These are phyloP conservation scores for Acarapis woodi DNA, from an alignment of 1,140 invertebrate genomes.

Conservation along the genomic window DNA sequence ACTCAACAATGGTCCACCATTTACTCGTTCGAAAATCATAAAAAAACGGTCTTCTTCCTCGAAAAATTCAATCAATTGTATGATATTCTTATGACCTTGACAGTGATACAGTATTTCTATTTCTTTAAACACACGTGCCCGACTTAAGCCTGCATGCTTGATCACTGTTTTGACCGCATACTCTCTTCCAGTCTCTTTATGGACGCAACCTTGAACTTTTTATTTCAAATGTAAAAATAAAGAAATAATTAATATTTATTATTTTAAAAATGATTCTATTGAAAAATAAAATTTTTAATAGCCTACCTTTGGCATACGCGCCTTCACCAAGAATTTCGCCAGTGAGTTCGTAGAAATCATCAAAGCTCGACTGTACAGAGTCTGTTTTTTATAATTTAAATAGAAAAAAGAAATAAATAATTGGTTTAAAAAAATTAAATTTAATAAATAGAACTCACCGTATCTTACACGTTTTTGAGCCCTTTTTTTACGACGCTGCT, in stretches of 20 bases:
- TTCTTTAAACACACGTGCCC: constrained; percentile 78
- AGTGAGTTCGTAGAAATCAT: constrained; percentile 77
- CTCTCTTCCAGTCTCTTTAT: constrained; percentile 62
- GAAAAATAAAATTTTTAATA: too few species aligned
- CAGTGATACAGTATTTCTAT: constrained; percentile 96
- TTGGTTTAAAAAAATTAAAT: too few species aligned
- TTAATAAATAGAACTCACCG: too few species aligned
- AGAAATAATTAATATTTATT: too few species aligned
- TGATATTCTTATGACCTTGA: constrained; percentile 79
- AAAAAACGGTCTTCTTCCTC: constrained; percentile 83
- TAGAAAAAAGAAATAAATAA: too few species aligned
- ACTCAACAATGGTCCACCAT: constrained; percentile 53
- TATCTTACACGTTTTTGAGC: too few species aligned
- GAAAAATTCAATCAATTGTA: constrained; percentile 87
- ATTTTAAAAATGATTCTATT: too few species aligned
- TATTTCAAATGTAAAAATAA: too few species aligned
- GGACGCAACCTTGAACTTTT: constrained; percentile 73
- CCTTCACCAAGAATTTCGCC: constrained; percentile 83
- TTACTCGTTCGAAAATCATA: constrained; percentile 88
- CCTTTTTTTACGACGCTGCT: too few species aligned
- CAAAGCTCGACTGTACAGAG: constrained; percentile 16
- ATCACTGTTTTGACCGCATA: constrained; percentile 88
- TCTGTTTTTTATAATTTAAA: too few species aligned
- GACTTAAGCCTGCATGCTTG: constrained; percentile 64
- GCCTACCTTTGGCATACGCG: constrained; percentile 70